Evolutionary conservation across 2,797 vertebrate genomes (phyloP).

Genomic region (Muscicapa comitata): DNA sequence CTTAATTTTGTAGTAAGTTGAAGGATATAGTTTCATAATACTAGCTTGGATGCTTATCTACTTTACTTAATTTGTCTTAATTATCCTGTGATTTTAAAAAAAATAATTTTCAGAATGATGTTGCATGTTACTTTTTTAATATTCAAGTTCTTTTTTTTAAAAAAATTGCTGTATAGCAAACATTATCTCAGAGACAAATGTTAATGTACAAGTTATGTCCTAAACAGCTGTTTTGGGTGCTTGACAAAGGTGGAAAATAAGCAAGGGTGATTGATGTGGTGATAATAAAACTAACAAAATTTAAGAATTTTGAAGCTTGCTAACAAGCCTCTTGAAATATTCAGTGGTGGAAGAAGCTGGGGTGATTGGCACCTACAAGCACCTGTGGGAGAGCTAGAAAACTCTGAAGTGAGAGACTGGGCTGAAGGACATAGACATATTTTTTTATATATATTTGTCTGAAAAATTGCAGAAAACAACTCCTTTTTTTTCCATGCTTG

Average conservation of each 20-base stretch:
- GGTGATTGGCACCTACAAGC: not conserved
- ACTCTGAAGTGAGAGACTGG: not conserved
- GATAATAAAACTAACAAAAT: not conserved
- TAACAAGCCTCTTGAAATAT: not conserved
- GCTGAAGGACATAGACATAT: not conserved
- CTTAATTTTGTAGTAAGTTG: not conserved
- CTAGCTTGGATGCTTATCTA: not conserved
- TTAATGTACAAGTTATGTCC: accelerated
- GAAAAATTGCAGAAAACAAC: not conserved
- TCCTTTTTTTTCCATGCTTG: not conserved
- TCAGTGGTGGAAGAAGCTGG: not conserved
- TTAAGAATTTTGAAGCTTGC: not conserved
- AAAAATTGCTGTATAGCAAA: not conserved
- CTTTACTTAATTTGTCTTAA: not conserved
- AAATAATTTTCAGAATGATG: not conserved
- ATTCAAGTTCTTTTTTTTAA: not conserved
- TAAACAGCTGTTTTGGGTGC: not conserved
- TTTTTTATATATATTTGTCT: not conserved
- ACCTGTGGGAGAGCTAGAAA: not conserved
- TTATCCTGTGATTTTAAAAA: not conserved
- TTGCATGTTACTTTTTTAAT: not conserved
- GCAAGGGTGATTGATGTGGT: not conserved
- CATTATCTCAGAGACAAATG: not conserved
- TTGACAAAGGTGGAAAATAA: not conserved
- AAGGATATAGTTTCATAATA: not conserved